These are phyloP conservation scores for Fukomys damarensis DNA, from an alignment of 2,113 vertebrate genomes.

Conservation along the genomic window DNA sequence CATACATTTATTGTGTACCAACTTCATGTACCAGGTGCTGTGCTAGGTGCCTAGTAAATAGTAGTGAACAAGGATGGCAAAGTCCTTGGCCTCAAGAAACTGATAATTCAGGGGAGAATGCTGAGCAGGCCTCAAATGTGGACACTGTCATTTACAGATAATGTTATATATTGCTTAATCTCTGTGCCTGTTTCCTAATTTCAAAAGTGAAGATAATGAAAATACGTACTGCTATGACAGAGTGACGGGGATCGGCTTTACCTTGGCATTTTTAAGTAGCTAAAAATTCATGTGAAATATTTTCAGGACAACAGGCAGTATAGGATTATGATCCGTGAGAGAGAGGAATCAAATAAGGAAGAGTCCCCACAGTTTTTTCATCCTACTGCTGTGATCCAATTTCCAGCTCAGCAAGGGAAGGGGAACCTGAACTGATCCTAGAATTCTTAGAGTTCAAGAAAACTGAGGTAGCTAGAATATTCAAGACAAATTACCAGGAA, in stretches of 20 bases:
- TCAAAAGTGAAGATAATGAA: background rate
- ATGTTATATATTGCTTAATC: background rate
- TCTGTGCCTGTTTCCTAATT: constrained; percentile 15
- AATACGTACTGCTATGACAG: background rate
- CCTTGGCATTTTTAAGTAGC: background rate
- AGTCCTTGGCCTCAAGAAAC: background rate
- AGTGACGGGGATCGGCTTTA: background rate
- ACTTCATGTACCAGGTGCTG: background rate
- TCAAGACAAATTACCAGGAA: background rate
- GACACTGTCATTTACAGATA: background rate
- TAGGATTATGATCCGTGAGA: background rate
- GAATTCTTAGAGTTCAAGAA: background rate
- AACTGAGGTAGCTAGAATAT: background rate
- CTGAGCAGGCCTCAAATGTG: background rate
- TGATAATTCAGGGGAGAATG: background rate
- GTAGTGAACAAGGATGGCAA: background rate
- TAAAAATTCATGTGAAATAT: background rate
- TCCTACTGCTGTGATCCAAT: background rate
- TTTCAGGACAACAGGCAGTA: background rate
- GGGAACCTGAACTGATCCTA: background rate
- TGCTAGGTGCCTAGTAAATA: background rate
- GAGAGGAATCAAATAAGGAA: background rate
- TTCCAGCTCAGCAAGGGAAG: background rate
- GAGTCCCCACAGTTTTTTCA: background rate
- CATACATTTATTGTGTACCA: background rate